These are phyloP conservation scores for Phyllostomus hastatus DNA, from an alignment of 2,113 vertebrate genomes.

Conservation along the genomic window DNA sequence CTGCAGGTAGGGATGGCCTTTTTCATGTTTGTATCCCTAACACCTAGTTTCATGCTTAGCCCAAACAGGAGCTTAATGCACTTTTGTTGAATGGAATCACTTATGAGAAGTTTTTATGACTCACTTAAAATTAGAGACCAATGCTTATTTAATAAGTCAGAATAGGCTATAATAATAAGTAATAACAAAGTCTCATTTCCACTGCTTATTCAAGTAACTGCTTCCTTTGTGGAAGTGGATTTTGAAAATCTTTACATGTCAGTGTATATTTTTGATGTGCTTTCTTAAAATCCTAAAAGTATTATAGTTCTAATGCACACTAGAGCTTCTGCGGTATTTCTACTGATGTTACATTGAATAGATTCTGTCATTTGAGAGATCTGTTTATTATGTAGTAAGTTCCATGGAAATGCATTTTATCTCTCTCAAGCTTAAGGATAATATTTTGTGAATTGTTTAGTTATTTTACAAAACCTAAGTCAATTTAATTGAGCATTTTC, in stretches of 20 bases:
- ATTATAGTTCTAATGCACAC: neutral
- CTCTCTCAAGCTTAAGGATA: neutral
- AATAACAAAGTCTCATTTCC: conserved; percentile 54
- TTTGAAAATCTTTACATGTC: conserved; percentile 53
- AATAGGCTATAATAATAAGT: conserved; percentile 53
- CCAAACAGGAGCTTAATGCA: conserved; percentile 50
- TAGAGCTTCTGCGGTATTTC: neutral
- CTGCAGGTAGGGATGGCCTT: conserved; percentile 31
- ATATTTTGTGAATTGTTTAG: conserved; percentile 19
- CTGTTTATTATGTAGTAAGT: neutral
- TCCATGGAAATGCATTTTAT: neutral
- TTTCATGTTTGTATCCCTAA: conserved; percentile 50
- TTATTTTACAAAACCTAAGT: neutral
- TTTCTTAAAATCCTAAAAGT: conserved; percentile 36
- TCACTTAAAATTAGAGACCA: conserved; percentile 69
- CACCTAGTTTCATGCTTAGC: conserved; percentile 35
- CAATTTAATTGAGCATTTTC: conserved; percentile 35
- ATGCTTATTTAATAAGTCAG: conserved; percentile 63
- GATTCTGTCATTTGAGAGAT: conserved; percentile 1
- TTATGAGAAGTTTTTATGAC: conserved; percentile 58
- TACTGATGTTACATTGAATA: neutral
- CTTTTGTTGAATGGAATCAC: conserved; percentile 59
- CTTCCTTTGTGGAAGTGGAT: conserved; percentile 55
- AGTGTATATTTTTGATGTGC: conserved; percentile 42
- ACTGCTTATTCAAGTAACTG: conserved; percentile 52